Percentiles rank a stretch among this genome's conserved stretches.
These are phyloP conservation scores for Choloepus didactylus DNA, from an alignment of 2,797 vertebrate species.

Conservation along the genomic window DNA sequence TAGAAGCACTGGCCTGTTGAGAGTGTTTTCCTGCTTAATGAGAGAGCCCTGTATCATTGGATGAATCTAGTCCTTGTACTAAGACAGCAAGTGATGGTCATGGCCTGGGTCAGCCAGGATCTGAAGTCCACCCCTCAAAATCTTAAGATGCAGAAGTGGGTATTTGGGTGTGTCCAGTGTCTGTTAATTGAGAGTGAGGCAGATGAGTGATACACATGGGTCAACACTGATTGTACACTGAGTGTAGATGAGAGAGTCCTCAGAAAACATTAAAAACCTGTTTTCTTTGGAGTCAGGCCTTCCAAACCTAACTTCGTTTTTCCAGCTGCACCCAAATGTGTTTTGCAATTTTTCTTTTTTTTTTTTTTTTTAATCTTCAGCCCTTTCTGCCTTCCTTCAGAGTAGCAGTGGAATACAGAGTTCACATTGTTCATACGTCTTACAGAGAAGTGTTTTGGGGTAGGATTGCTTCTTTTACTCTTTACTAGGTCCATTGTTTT, in stretches of 20 bases:
- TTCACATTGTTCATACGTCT: slow-evolving; percentile 57
- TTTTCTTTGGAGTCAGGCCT: slow-evolving; percentile 79
- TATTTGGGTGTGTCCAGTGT: neutral
- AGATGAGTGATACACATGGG: neutral
- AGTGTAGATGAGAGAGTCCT: slow-evolving; percentile 36
- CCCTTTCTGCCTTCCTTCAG: neutral
- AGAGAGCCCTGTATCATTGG: neutral
- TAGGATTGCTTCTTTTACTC: slow-evolving; percentile 64
- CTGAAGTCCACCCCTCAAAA: neutral
- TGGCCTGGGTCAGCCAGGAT: neutral
- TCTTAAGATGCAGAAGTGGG: neutral
- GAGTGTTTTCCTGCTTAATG: slow-evolving; percentile 31
- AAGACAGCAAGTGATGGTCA: neutral
- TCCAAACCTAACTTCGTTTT: slow-evolving; percentile 66
- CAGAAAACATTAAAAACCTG: slow-evolving; percentile 63
- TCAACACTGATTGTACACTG: neutral
- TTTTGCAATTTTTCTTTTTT: neutral
- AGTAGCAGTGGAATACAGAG: neutral
- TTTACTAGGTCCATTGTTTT: slow-evolving; percentile 1
- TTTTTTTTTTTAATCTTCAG: slow-evolving; percentile 32
- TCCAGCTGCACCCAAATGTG: slow-evolving; percentile 71
- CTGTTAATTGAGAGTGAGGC: slow-evolving; percentile 55
- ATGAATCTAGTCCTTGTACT: neutral
- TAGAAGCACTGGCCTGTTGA: neutral
- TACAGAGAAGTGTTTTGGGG: slow-evolving; percentile 36